Percentiles rank a stretch among this genome's conserved stretches.
Evolutionary conservation across 2,797 vertebrate genomes (phyloP).

Genomic region (Pseudomugil tenellus): DNA sequence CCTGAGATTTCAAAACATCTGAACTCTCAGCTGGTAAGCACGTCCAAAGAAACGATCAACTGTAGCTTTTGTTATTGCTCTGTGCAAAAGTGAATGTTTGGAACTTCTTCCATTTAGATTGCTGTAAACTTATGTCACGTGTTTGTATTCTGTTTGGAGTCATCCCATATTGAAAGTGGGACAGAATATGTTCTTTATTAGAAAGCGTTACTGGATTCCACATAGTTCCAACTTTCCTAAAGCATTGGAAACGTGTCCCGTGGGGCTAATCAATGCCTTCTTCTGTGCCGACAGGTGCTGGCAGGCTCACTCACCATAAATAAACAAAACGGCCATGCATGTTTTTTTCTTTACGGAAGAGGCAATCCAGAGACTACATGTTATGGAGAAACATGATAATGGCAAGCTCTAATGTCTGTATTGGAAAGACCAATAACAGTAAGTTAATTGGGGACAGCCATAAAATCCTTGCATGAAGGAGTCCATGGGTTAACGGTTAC

Average conservation of each 20-base stretch:
- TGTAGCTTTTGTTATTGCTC: not conserved
- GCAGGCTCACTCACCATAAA: not conserved
- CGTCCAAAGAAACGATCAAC: not conserved
- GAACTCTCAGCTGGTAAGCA: not conserved
- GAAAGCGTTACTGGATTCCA: constrained; percentile 62
- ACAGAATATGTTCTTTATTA: constrained; percentile 72
- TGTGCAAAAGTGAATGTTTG: not conserved
- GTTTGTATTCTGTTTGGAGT: constrained; percentile 56
- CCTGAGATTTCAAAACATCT: not conserved
- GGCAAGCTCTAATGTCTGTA: too few relatives aligned
- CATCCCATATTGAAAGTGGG: constrained; percentile 74
- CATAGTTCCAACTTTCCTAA: not conserved
- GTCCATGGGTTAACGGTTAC: too few relatives aligned
- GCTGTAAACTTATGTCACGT: not conserved
- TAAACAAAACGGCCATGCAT: not conserved
- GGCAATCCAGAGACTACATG: too few relatives aligned
- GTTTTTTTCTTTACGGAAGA: too few relatives aligned
- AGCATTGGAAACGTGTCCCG: not conserved
- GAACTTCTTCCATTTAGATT: not conserved
- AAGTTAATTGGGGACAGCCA: too few relatives aligned
- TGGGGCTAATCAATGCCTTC: not conserved
- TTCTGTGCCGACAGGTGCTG: not conserved
- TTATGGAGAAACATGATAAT: too few relatives aligned
- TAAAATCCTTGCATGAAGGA: too few relatives aligned
- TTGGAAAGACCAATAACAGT: too few relatives aligned